phyloP scores from a whole-genome alignment of 2,797 vertebrate species.

The Sebastes minor region DNA sequence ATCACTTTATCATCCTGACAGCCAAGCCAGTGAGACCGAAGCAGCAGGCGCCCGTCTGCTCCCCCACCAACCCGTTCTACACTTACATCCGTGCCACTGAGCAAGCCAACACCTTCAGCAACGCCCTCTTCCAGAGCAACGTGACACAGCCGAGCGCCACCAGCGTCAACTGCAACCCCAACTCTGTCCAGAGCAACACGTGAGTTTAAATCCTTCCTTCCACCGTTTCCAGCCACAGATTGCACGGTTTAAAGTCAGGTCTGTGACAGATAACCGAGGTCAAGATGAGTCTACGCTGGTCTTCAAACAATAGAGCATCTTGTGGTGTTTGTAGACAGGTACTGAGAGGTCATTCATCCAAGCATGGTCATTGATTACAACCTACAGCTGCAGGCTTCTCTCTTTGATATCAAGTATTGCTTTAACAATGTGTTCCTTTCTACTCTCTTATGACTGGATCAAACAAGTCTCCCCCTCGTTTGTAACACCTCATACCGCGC shows the following conservation, averaged over 20 bases:
- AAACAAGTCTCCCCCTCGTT: neutral
- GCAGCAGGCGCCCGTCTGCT: slow-evolving; percentile 90
- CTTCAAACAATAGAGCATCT: neutral
- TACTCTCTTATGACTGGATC: neutral
- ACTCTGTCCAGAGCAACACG: slow-evolving; percentile 81
- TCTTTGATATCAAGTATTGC: neutral
- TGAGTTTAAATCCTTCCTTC: slow-evolving; percentile 43
- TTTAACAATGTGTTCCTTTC: neutral
- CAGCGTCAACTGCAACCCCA: slow-evolving; percentile 70
- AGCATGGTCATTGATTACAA: neutral
- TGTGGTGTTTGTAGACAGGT: neutral
- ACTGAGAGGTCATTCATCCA: neutral
- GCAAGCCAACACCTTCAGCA: slow-evolving; percentile 86
- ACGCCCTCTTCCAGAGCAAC: slow-evolving; percentile 87
- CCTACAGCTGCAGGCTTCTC: neutral
- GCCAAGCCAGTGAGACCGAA: slow-evolving; percentile 97
- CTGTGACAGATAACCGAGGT: neutral
- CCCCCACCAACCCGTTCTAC: slow-evolving; percentile 90
- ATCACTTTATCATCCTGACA: slow-evolving; percentile 54
- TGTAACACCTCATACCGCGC: neutral
- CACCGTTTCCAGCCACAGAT: neutral
- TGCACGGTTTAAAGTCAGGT: neutral
- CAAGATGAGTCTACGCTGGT: neutral
- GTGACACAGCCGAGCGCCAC: slow-evolving; percentile 58
- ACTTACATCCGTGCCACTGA: slow-evolving; percentile 86